A percentile compares a stretch with the other conserved stretches of the same genome.
phyloP scores from a whole-genome alignment of 2,888 invertebrate species.

The Agrotis exclamationis region DNA sequence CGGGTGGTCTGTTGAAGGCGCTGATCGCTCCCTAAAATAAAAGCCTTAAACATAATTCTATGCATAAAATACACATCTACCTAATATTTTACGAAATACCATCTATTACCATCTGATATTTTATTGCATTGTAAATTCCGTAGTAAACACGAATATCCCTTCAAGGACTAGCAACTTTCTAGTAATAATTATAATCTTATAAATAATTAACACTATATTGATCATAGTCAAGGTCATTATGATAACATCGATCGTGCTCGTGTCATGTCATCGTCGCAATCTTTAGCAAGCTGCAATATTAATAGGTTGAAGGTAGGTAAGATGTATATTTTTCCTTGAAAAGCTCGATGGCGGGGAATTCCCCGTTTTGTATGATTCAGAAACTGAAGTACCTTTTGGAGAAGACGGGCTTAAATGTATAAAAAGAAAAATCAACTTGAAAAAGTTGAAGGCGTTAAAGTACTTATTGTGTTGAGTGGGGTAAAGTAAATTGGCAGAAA shows the following conservation, averaged over 20 bases:
- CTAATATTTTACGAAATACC: no score
- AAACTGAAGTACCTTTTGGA: neutral
- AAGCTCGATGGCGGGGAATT: neutral
- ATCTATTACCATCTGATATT: neutral
- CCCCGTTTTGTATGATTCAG: neutral
- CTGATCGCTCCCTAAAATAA: no score
- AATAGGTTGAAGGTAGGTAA: neutral
- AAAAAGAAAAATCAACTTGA: no score
- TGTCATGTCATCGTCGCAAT: neutral
- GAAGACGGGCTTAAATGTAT: neutral
- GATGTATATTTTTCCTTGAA: conserved; percentile 3
- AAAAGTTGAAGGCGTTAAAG: no score
- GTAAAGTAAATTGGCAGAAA: no score
- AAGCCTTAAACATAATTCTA: no score
- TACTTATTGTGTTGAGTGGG: no score
- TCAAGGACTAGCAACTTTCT: neutral
- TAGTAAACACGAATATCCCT: neutral
- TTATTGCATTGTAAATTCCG: neutral
- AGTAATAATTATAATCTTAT: neutral
- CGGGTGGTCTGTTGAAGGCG: no score
- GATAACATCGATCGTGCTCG: neutral
- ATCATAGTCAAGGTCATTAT: conserved; percentile 23
- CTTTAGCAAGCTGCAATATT: neutral
- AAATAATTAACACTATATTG: conserved; percentile 26
- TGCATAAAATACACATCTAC: no score